phyloP scores from a whole-genome alignment of 2,888 invertebrate species.

The Chironomus tentans region DNA sequence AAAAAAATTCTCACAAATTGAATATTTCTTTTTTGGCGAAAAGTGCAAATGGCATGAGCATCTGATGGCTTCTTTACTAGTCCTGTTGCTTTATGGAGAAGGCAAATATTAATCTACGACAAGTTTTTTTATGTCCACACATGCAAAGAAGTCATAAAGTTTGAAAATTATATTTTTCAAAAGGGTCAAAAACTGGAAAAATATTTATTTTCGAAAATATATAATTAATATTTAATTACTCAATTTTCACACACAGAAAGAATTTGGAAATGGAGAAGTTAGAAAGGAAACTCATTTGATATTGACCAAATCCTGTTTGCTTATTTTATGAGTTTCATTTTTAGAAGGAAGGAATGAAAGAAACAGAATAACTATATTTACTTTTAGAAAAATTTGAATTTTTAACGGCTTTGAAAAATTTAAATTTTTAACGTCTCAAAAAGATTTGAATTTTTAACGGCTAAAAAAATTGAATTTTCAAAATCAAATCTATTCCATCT shows the following conservation, averaged over 20 bases:
- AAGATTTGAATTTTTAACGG: too few species aligned
- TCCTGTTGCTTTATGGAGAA: too few species aligned
- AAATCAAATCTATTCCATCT: too few species aligned
- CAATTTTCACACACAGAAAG: neutral
- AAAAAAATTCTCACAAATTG: neutral
- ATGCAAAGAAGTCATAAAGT: neutral
- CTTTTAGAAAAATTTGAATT: too few species aligned
- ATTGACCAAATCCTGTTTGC: neutral
- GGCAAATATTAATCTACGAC: too few species aligned
- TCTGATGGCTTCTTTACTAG: neutral
- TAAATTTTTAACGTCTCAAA: too few species aligned
- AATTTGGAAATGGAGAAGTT: neutral
- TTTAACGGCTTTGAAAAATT: too few species aligned
- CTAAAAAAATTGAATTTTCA: too few species aligned
- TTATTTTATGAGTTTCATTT: neutral
- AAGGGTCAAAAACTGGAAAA: neutral
- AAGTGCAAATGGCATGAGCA: neutral
- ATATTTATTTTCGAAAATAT: neutral
- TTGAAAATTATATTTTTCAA: neutral
- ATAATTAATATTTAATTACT: conserved; percentile 9
- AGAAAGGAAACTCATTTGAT: neutral
- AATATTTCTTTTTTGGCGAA: neutral
- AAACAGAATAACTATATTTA: too few species aligned
- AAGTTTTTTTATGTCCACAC: too few species aligned
- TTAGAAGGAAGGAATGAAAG: too few species aligned